A percentile compares a stretch with the other conserved stretches of the same genome.
Evolutionary conservation across 2,797 vertebrate species (phyloP).

Genomic region (Ambastaia sidthimunki): DNA sequence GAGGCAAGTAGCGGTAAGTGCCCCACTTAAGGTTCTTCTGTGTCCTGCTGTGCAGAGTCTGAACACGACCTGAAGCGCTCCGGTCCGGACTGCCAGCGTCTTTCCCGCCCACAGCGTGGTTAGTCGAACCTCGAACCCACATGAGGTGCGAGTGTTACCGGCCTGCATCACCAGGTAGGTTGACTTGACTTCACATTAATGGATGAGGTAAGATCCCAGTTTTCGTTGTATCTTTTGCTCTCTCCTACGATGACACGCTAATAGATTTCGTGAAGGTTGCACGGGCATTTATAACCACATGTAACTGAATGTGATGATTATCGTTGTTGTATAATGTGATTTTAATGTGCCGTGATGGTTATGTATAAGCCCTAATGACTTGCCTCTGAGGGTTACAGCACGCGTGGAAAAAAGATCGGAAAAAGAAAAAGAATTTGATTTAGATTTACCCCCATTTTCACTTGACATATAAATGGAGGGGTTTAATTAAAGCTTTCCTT

Average conservation of each 20-base stretch:
- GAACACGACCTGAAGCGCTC: conserved; percentile 30
- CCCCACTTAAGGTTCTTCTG: conserved; percentile 48
- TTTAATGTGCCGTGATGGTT: conserved; percentile 85
- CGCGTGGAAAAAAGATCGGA: conserved; percentile 57
- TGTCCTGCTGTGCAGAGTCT: conserved; percentile 28
- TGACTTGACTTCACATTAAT: background rate
- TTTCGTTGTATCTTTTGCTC: conserved; percentile 51
- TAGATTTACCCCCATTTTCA: conserved; percentile 59
- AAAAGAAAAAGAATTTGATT: conserved; percentile 70
- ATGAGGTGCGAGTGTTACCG: background rate
- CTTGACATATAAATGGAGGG: conserved; percentile 69
- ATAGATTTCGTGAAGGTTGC: conserved; percentile 83
- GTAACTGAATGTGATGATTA: conserved; percentile 87
- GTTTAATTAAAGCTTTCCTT: conserved; percentile 73
- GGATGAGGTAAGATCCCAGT: conserved; percentile 26
- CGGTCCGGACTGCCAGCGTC: background rate
- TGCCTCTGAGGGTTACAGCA: conserved; percentile 77
- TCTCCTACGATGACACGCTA: conserved; percentile 68
- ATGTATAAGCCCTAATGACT: conserved; percentile 85
- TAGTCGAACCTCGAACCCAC: background rate
- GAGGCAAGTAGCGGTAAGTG: conserved; percentile 53
- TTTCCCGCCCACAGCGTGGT: background rate
- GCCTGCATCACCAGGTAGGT: conserved; percentile 9
- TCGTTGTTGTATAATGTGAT: conserved; percentile 87
- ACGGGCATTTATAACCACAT: conserved; percentile 83